Conservation (phyloP, 2,113 vertebrate genomes). For the Bubalus kerabau region DNA sequence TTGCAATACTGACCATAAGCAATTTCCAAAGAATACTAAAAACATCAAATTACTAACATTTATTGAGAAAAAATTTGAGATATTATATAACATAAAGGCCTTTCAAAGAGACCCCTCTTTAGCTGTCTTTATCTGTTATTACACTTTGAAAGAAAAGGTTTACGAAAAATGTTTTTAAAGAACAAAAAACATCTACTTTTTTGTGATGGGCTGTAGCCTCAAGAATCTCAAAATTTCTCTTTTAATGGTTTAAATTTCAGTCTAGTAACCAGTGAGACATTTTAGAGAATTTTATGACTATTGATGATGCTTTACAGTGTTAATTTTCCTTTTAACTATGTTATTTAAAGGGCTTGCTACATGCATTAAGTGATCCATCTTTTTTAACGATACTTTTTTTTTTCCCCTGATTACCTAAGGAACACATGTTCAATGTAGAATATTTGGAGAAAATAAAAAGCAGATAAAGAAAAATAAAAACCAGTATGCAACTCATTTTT, state of each 20-base stretch:
- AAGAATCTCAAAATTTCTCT: not conserved
- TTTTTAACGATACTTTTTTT: not conserved
- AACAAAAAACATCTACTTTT: not conserved
- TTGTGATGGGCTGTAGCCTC: not conserved
- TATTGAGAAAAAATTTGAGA: not conserved
- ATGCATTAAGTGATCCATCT: not conserved
- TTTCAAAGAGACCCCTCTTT: not conserved
- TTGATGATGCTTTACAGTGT: not conserved
- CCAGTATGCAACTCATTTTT: not conserved
- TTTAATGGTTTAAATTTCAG: not conserved
- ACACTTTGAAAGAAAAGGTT: not conserved
- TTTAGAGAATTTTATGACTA: not conserved
- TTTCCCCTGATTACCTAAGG: not conserved
- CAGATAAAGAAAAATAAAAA: slow-evolving; percentile 6
- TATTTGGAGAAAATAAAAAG: slow-evolving; percentile 4
- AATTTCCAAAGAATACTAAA: not conserved
- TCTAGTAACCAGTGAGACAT: not conserved
- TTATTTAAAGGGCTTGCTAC: not conserved
- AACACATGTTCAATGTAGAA: not conserved
- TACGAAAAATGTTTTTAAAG: not conserved
- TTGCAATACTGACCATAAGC: not conserved
- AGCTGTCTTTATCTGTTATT: not conserved
- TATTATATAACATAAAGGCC: not conserved
- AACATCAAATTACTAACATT: not conserved
- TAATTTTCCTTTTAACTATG: not conserved